Base-by-base conservation (phyloP, 2,113 vertebrate genomes). In the Elaphurus davidianus region DNA sequence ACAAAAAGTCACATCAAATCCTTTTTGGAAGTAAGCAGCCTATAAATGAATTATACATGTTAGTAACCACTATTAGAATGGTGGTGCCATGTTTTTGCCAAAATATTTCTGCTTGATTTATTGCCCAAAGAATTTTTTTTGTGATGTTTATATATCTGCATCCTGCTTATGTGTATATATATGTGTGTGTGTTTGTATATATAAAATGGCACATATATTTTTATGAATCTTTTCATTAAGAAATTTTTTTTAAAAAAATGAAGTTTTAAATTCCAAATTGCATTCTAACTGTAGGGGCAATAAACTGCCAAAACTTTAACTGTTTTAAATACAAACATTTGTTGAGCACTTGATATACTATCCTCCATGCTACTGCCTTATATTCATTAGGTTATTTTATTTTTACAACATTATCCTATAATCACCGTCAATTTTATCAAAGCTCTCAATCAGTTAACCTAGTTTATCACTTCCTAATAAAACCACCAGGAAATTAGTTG, bases 41-140 rank as follows among this genome's bases (percentile, higher is more conserved):
- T 45, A 14, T 60, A 94, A 81, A 45, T 94, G 12, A 87, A 74
- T 87, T 96, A 23, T 25, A 82, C 79, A 74, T 82, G n/a, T 91
- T 74, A 94, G 12, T 60, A 74, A n/a, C 55, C 86, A 52, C 21
- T 94, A 27, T 45, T 60, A 82, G 59, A 87, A 82, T 55, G 54
- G 9, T 36, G 40, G 14, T 82, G 9, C 12, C 17, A 33, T 54
- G 25, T 84, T 95, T 97, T 89, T 92, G 78, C 90, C 40, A 64
- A 59, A 91, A 78, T 97, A 85, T 85, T 95, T 94, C 79, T 64
- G n/a, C n/a, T 91, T 87, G 57, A 91, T 9, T 90, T 91, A 94
- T 45, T 92, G 8, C 82, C 43, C 27, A 67, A 79, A 92, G 33
- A 87, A 60, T 71, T 27, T 90, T 86, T 86, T 79, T 81, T 43